Evolutionary conservation across 2,888 invertebrate genomes (phyloP).

Genomic region (Tyria jacobaeae): DNA sequence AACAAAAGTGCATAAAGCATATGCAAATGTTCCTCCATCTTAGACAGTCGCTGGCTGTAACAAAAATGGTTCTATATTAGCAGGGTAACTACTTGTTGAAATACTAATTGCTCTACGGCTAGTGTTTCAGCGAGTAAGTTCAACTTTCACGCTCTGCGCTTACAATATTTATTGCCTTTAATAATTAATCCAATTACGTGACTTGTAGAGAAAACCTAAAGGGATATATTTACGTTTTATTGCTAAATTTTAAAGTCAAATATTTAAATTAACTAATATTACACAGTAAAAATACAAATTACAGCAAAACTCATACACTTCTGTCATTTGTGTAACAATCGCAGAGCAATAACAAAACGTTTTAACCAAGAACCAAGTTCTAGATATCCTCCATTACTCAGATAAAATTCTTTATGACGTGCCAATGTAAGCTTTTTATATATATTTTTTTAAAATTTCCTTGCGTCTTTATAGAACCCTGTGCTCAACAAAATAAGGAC

Average conservation of each 20-base stretch:
- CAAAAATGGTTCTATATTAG: not conserved
- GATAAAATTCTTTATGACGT: conserved; percentile 35
- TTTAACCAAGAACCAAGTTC: conserved; percentile 19
- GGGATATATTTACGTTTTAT: not conserved
- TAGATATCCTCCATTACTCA: conserved; percentile 26
- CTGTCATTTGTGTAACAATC: not conserved
- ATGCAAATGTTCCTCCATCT: too few relatives aligned
- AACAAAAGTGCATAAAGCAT: too few relatives aligned
- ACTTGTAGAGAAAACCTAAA: not conserved
- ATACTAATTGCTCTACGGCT: too few relatives aligned
- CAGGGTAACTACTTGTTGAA: not conserved
- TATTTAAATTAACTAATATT: too few relatives aligned
- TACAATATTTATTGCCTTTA: not conserved
- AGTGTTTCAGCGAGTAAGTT: not conserved
- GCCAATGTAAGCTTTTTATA: conserved; percentile 32
- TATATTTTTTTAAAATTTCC: conserved; percentile 15
- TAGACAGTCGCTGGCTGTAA: too few relatives aligned
- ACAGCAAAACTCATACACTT: not conserved
- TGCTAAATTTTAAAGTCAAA: too few relatives aligned
- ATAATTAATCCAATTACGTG: not conserved
- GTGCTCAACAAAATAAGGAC: not conserved
- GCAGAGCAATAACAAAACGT: conserved; percentile 11
- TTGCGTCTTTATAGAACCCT: not conserved
- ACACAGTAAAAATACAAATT: too few relatives aligned
- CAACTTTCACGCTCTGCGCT: not conserved